Percentiles rank a stretch among this genome's conserved stretches.
Conservation (phyloP, 23 tunicate species). For the Trididemnum nubilum region DNA sequence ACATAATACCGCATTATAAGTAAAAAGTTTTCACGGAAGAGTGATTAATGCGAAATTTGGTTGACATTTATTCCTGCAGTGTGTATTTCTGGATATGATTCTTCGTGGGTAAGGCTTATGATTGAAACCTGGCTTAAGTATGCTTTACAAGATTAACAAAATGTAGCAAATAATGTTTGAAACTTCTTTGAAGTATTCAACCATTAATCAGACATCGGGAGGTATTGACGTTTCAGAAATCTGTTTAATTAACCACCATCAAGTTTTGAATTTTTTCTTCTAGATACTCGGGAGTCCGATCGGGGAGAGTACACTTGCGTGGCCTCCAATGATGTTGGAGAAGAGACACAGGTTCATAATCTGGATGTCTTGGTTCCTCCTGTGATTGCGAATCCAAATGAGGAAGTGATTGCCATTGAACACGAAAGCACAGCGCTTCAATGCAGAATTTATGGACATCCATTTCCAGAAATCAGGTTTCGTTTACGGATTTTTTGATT, state of each 20-base stretch:
- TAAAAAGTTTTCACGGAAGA: too few relatives aligned
- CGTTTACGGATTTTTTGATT: conserved; percentile 30
- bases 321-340: conserved; percentile 89
- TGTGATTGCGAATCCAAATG: conserved; percentile 43
- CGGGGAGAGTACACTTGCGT: conserved; percentile 78
- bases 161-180: too few relatives aligned
- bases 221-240: too few relatives aligned
- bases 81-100: too few relatives aligned
- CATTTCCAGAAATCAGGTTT: conserved; percentile 80
- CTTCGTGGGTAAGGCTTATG: too few relatives aligned
- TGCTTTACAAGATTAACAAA: too few relatives aligned
- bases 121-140: too few relatives aligned
- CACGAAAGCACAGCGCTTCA: conserved; percentile 45
- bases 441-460: conserved; percentile 80
- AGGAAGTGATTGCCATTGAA: conserved; percentile 39
- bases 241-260: background rate
- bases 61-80: too few relatives aligned
- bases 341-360: conserved; percentile 37
- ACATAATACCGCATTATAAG: too few relatives aligned
- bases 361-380: conserved; percentile 86
- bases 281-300: conserved; percentile 75
- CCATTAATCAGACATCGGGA: too few relatives aligned
- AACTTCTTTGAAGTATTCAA: too few relatives aligned
- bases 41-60: too few relatives aligned
- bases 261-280: background rate